Conservation (phyloP, 30 jellyfish, hydroid and myxozoan species). For the Haliclystus octoradiatus region DNA sequence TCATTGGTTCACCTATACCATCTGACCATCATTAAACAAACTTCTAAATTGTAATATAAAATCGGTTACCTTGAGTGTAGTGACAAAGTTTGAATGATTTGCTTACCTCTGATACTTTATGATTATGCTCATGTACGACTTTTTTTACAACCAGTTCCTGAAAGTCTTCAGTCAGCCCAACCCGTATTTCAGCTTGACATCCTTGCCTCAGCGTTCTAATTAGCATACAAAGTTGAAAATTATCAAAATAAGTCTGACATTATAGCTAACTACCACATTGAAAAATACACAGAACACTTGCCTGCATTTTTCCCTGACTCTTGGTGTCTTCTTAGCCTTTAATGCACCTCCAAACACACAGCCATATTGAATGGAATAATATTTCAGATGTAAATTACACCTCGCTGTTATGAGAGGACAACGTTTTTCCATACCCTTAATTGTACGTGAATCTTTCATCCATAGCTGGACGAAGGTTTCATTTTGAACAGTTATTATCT, state of each 20-base stretch:
- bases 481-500: conserved; percentile 6
- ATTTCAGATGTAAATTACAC: conserved; percentile 8
- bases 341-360: conserved; percentile 31
- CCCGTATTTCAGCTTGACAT: conserved; percentile 1
- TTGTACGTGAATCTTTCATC: conserved; percentile 28
- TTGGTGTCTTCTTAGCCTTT: neutral
- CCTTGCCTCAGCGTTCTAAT: conserved; percentile 22
- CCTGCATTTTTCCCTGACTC: neutral
- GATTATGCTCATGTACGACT: neutral
- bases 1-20: too few relatives aligned
- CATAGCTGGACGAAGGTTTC: conserved; percentile 13
- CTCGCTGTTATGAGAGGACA: conserved; percentile 24
- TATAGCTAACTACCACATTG: neutral
- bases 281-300: neutral
- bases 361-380: conserved; percentile 7
- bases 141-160: neutral
- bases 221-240: neutral
- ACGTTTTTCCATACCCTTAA: conserved; percentile 15
- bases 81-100: too few relatives aligned
- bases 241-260: neutral
- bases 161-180: neutral
- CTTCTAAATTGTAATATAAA: too few relatives aligned
- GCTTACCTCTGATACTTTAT: neutral
- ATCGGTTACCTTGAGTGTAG: too few relatives aligned
- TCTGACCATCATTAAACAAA: too few relatives aligned